These are phyloP conservation scores for Phalloptychus januarius DNA, from an alignment of 2,797 vertebrate species.

Conservation along the genomic window DNA sequence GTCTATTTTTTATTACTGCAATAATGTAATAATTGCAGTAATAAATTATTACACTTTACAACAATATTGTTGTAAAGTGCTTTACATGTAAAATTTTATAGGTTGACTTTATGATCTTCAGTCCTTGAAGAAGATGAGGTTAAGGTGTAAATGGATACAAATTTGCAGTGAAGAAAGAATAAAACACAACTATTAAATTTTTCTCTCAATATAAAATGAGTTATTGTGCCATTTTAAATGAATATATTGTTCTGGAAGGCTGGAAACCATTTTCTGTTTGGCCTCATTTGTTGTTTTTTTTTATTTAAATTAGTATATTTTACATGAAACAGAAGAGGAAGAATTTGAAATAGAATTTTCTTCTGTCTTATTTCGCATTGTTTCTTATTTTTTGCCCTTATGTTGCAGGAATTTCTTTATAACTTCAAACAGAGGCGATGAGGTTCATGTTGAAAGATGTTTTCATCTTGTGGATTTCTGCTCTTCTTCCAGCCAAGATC, in stretches of 20 bases:
- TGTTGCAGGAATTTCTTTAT: not conserved
- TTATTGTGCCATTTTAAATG: not conserved
- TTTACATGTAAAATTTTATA: too few species aligned
- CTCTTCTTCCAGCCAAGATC: conserved; percentile 27
- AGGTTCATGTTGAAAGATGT: not conserved
- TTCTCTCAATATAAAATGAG: not conserved
- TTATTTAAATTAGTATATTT: not conserved
- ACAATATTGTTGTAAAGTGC: not conserved
- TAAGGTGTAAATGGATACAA: not conserved
- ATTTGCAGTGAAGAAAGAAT: not conserved
- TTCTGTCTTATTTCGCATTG: not conserved
- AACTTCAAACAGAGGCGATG: not conserved
- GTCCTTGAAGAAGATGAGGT: not conserved
- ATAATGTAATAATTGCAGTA: too few species aligned
- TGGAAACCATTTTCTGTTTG: not conserved
- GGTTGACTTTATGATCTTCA: not conserved
- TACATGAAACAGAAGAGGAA: not conserved
- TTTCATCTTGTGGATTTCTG: not conserved
- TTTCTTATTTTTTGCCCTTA: not conserved
- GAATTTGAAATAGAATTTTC: too few species aligned
- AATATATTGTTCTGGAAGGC: not conserved
- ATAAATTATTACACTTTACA: too few species aligned
- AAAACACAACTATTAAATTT: not conserved
- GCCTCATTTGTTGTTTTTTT: not conserved
- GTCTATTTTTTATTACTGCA: too few species aligned